phyloP scores from a whole-genome alignment of 1,140 invertebrate species.

The Zaprionus camerounensis region DNA sequence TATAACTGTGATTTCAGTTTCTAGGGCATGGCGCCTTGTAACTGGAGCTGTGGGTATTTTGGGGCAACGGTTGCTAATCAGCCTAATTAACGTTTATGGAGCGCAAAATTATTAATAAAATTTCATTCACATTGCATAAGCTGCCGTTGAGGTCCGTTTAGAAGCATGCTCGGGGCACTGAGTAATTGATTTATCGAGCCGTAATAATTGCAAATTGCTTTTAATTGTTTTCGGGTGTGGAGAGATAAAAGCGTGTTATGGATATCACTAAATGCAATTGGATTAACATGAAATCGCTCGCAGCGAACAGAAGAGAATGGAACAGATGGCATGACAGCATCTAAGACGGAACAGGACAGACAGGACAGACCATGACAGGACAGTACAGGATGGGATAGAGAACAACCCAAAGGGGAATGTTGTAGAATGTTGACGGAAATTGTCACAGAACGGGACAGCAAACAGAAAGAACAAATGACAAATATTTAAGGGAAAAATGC shows the following conservation, averaged over 20 bases:
- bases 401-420: background rate
- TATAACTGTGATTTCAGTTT: conserved; percentile 39
- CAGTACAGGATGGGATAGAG: background rate
- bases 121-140: conserved; percentile 49
- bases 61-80: conserved; percentile 51
- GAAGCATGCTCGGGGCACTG: conserved; percentile 33
- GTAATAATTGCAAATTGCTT: conserved; percentile 76
- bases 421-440: background rate
- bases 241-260: conserved; percentile 39
- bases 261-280: conserved; percentile 39
- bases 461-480: background rate
- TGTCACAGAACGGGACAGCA: background rate
- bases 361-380: background rate
- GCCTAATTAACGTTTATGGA: conserved; percentile 64
- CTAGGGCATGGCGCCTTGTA: conserved; percentile 13
- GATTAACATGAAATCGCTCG: conserved; percentile 32
- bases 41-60: conserved; percentile 42
- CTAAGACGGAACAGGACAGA: background rate
- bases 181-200: conserved; percentile 72
- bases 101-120: conserved; percentile 72
- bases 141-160: conserved; percentile 17
- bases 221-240: conserved; percentile 66
- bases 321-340: background rate
- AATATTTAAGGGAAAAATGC: background rate
- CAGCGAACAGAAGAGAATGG: background rate